Evolutionary conservation across 2,888 invertebrate genomes (phyloP).

Genomic region (Thymelicus acteon): DNA sequence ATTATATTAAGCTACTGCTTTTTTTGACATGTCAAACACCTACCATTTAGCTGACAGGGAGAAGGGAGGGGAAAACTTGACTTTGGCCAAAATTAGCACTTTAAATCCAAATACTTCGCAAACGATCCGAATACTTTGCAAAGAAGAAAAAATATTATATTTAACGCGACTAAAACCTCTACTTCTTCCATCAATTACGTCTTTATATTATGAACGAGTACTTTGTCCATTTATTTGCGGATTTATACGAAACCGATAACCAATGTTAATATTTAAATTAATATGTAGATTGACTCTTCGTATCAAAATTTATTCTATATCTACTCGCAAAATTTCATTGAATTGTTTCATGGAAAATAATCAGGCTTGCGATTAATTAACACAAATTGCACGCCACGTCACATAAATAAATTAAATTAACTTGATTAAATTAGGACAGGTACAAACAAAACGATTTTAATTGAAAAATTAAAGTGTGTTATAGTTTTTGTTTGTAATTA

Average conservation of each 20-base stretch:
- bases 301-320: slow-evolving; percentile 3
- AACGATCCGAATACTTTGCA: too few relatives aligned
- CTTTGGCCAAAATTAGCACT: too few relatives aligned
- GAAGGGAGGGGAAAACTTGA: too few relatives aligned
- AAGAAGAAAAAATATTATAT: too few relatives aligned
- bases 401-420: slow-evolving; percentile 18
- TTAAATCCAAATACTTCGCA: too few relatives aligned
- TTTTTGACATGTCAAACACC: too few relatives aligned
- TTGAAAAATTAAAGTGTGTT: background rate
- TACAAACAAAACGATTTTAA: background rate
- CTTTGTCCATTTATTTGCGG: background rate
- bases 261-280: background rate
- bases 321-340: background rate
- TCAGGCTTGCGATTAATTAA: slow-evolving; percentile 10
- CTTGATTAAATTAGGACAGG: background rate
- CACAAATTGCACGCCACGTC: slow-evolving; percentile 3
- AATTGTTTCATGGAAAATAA: slow-evolving; percentile 5
- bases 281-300: slow-evolving; percentile 2
- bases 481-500: too few relatives aligned
- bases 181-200: too few relatives aligned
- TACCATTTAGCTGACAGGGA: too few relatives aligned
- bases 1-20: too few relatives aligned
- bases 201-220: too few relatives aligned
- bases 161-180: too few relatives aligned
- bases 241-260: background rate